Percentiles rank a stretch among this genome's conserved stretches.
Evolutionary conservation across 2,888 invertebrate species (phyloP).

Genomic region (Zelleria hepariella): DNA sequence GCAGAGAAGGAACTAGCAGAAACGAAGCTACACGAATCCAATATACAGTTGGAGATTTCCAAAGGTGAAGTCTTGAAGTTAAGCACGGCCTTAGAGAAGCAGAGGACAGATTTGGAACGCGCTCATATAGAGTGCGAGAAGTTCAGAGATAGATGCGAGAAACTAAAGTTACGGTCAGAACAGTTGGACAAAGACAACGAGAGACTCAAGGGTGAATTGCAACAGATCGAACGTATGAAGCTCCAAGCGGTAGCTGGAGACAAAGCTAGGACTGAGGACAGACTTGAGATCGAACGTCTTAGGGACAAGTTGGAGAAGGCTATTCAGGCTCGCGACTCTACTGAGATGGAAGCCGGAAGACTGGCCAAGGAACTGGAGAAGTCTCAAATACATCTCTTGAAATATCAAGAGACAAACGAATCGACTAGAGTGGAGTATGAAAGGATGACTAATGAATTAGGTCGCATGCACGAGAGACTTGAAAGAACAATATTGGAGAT

Average conservation of each 20-base stretch:
- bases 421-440: slow-evolving; percentile 88
- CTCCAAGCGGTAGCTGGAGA: slow-evolving; percentile 77
- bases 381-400: slow-evolving; percentile 85
- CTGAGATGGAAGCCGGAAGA: slow-evolving; percentile 87
- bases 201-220: slow-evolving; percentile 59
- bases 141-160: slow-evolving; percentile 88
- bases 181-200: slow-evolving; percentile 76
- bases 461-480: slow-evolving; percentile 84
- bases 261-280: slow-evolving; percentile 76
- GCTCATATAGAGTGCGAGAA: slow-evolving; percentile 92
- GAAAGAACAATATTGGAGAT: slow-evolving; percentile 80
- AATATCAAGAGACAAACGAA: slow-evolving; percentile 87
- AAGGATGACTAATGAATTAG: slow-evolving; percentile 84
- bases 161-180: slow-evolving; percentile 80
- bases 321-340: slow-evolving; percentile 83
- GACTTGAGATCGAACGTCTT: slow-evolving; percentile 85
- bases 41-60: slow-evolving; percentile 84
- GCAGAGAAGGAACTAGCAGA: slow-evolving; percentile 79
- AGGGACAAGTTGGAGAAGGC: slow-evolving; percentile 90
- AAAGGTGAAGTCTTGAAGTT: slow-evolving; percentile 84
- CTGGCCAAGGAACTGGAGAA: slow-evolving; percentile 89
- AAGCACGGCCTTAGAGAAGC: slow-evolving; percentile 82
- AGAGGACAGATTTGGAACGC: slow-evolving; percentile 83
- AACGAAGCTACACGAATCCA: slow-evolving; percentile 79
- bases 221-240: slow-evolving; percentile 83